Evolutionary conservation across 1,140 invertebrate genomes (phyloP).

Genomic region (Bombus turneri): DNA sequence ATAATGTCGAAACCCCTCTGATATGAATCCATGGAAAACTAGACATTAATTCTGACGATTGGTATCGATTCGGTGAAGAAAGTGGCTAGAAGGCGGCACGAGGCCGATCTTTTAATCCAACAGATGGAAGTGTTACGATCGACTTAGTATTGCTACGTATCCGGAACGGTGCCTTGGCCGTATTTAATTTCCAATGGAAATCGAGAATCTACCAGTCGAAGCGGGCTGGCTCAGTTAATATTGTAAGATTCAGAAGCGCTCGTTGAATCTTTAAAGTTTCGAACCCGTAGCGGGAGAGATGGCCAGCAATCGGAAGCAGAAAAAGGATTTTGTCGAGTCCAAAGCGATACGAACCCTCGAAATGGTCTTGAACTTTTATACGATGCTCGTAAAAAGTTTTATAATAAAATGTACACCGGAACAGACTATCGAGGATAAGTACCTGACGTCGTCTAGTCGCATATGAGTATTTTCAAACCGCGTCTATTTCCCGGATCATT

Average conservation of each 20-base stretch:
- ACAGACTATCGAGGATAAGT: neutral
- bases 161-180: slow-evolving; percentile 5
- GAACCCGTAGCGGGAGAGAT: slow-evolving; percentile 10
- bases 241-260: slow-evolving; percentile 45
- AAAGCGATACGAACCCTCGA: slow-evolving; percentile 42
- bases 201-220: slow-evolving; percentile 2
- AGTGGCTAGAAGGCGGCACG: neutral
- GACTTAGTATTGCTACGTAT: slow-evolving; percentile 31
- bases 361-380: slow-evolving; percentile 69
- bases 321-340: slow-evolving; percentile 16
- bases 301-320: slow-evolving; percentile 32
- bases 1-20: neutral
- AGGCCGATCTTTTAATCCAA: slow-evolving; percentile 52
- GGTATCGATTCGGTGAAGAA: slow-evolving; percentile 16
- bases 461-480: neutral
- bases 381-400: slow-evolving; percentile 73
- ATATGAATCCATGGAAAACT: slow-evolving; percentile 27
- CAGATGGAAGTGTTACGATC: slow-evolving; percentile 59
- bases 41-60: slow-evolving; percentile 27
- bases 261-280: slow-evolving; percentile 50
- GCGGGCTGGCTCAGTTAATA: slow-evolving; percentile 50
- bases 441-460: slow-evolving; percentile 21
- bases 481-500: slow-evolving; percentile 38
- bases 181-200: slow-evolving; percentile 65
- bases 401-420: slow-evolving; percentile 63